A percentile compares a stretch with the other conserved stretches of the same genome.
phyloP scores from a whole-genome alignment of 2,888 invertebrate species.

The Bombyx huttoni region DNA sequence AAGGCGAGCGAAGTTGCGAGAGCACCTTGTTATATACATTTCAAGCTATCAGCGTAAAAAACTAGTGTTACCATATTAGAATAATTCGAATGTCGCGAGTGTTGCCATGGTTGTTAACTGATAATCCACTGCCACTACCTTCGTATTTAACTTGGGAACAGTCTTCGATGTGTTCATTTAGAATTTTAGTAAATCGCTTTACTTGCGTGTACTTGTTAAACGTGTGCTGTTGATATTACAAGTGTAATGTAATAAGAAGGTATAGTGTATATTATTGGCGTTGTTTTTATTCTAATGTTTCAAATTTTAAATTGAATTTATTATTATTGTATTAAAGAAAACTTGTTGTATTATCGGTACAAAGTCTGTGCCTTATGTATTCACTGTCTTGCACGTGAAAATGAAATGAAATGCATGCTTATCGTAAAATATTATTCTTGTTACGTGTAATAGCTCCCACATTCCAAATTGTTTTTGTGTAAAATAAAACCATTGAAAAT shows the following conservation, averaged over 20 bases:
- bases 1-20: no score
- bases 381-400: not conserved
- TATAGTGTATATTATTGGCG: no score
- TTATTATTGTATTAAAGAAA: no score
- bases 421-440: not conserved
- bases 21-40: no score
- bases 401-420: not conserved
- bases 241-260: no score
- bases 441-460: slow-evolving; percentile 9
- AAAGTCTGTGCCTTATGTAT: not conserved
- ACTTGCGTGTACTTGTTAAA: not conserved
- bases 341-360: not conserved
- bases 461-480: slow-evolving; percentile 18
- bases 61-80: no score
- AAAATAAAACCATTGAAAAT: slow-evolving; percentile 4
- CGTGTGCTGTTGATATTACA: not conserved
- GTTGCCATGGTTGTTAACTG: not conserved
- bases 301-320: no score
- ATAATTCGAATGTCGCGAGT: no score
- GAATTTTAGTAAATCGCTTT: not conserved
- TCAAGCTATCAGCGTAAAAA: no score
- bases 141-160: not conserved
- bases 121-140: not conserved
- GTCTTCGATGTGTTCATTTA: not conserved
- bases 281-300: no score